Conservation (phyloP, 2,113 vertebrate species). For the Zingel zingel region DNA sequence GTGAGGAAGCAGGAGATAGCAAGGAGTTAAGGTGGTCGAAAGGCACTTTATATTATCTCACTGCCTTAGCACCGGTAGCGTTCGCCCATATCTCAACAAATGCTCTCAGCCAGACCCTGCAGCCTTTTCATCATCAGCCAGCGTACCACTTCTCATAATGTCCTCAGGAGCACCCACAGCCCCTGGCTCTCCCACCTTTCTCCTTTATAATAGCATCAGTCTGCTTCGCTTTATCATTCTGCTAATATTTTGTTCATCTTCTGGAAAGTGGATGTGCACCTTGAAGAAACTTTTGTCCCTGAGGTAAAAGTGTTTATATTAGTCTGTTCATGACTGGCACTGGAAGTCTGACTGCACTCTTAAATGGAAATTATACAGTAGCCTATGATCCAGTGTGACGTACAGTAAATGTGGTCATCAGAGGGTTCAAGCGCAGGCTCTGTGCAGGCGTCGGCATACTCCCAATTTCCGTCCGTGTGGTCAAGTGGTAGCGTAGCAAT, state of each 20-base stretch:
- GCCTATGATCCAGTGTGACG: too few relatives aligned
- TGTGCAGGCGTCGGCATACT: too few relatives aligned
- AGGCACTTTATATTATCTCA: slow-evolving; percentile 62
- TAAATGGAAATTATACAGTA: background rate
- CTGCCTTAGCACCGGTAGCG: slow-evolving; percentile 44
- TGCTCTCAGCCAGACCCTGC: slow-evolving; percentile 45
- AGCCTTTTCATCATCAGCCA: slow-evolving; percentile 68
- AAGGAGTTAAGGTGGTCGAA: slow-evolving; percentile 37
- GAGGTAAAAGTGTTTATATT: slow-evolving; percentile 45
- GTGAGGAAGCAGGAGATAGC: background rate
- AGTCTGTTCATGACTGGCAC: slow-evolving; percentile 20
- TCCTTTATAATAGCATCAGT: slow-evolving; percentile 57
- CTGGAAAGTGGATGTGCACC: slow-evolving; percentile 40
- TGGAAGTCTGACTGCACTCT: background rate
- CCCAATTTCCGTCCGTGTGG: too few relatives aligned
- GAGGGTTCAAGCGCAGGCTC: too few relatives aligned
- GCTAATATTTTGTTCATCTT: slow-evolving; percentile 59
- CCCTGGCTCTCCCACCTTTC: slow-evolving; percentile 9
- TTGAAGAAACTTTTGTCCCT: slow-evolving; percentile 51
- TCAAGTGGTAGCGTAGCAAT: too few relatives aligned
- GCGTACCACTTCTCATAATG: slow-evolving; percentile 47
- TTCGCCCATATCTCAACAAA: slow-evolving; percentile 58
- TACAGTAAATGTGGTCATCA: too few relatives aligned
- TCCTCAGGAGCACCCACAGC: slow-evolving; percentile 40
- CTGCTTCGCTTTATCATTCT: slow-evolving; percentile 44